Evolutionary conservation across 2,113 vertebrate genomes (phyloP), one percentile per base, ranked within the genome.

Genomic region (Prunella himalayana): DNA sequence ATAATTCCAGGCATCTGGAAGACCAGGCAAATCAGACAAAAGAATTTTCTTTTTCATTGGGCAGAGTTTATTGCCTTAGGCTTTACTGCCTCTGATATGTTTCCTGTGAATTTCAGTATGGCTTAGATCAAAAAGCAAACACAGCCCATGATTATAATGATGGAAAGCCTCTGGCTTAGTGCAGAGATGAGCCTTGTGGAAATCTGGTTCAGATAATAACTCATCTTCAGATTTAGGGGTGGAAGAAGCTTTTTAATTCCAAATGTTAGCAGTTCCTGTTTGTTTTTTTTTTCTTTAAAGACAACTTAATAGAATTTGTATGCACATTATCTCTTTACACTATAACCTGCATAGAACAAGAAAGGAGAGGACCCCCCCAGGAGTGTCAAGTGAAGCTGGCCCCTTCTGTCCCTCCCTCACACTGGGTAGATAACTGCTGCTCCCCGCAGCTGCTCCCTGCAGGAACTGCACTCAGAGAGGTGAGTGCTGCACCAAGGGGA

Each of bases 81-180:
- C 84, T 90, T 87, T 87, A 65, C 57, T 95, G 87, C 59, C 20
- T 71, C 81, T 61, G 61, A 87, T 72, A 57, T 54, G 42, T 80
- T 91, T 61, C 60, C 76, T 86, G 35, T 73, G 75, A 88, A 88
- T 49, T 82, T 89, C 50, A 44, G 39, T 31, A 47, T 8, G 14
- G 37, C 51, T 81, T 42, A 83, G 71, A 96, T 92, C 71, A 92
- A 91, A 93, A 66, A 91, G 63, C 28, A 17, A 61, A 37, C 31
- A 41, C 27, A 66, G 60, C 60, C 39, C 2, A 0, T 41, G 35
- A 81, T 66, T 53, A 44, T 50, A 57, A 20, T 33, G 82, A 56
- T n/a, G 50, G 85, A 82, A 60, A 60, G 76, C 39, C 60, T 86
- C 93, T 73, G 79, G 39, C 75, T 83, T 63, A 66, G 44, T 13